Conservation (phyloP, 2,888 invertebrate genomes). For the Agrochola lota region DNA sequence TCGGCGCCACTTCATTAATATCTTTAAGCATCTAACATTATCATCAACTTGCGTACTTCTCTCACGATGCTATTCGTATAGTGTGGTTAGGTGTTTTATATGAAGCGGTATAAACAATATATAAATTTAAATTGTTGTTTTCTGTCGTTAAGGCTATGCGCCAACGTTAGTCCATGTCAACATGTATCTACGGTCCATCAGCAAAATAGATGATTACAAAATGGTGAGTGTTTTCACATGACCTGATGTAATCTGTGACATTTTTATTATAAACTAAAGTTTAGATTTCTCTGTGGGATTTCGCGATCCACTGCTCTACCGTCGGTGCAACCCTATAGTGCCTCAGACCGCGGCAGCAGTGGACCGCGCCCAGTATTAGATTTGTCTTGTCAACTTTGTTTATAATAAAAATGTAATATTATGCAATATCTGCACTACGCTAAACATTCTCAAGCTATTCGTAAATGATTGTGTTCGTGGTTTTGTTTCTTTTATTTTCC, state of each 20-base stretch:
- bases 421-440: constrained; percentile 86
- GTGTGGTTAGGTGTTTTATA: constrained; percentile 58
- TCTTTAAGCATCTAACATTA: constrained; percentile 82
- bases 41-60: constrained; percentile 73
- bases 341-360: constrained; percentile 47
- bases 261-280: constrained; percentile 86
- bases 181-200: constrained; percentile 99
- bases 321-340: constrained; percentile 31
- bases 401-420: constrained; percentile 85
- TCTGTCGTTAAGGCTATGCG: constrained; percentile 93
- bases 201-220: constrained; percentile 99
- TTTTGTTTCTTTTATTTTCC: constrained; percentile 68
- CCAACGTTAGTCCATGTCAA: constrained; percentile 97
- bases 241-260: constrained; percentile 71
- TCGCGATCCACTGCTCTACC: constrained; percentile 50
- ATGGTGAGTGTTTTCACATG: constrained; percentile 95
- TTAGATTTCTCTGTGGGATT: constrained; percentile 59
- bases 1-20: constrained; percentile 76
- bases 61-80: constrained; percentile 45
- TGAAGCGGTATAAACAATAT: constrained; percentile 72
- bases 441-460: constrained; percentile 83
- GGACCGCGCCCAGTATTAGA: constrained; percentile 50
- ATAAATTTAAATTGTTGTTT: constrained; percentile 77
- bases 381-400: constrained; percentile 75
- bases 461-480: constrained; percentile 83